phyloP scores from a whole-genome alignment of 2,888 invertebrate genomes.

The Hyposoter dolosus region DNA sequence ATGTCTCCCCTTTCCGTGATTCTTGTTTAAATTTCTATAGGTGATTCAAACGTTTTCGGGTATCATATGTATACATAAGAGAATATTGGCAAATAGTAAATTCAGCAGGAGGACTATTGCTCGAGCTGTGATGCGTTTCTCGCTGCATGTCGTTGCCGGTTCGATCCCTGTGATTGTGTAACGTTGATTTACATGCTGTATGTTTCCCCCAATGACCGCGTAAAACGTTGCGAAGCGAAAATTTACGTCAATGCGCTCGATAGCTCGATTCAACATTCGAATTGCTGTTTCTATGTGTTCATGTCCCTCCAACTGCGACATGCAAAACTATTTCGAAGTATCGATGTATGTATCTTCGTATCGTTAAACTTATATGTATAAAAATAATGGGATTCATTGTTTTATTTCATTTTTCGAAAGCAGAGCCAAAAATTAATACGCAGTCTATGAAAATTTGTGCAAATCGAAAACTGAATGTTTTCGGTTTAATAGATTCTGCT shows the following conservation, averaged over 20 bases:
- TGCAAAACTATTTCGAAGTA: background rate
- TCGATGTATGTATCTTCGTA: background rate
- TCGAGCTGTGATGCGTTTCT: constrained; percentile 28
- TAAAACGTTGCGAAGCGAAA: constrained; percentile 53
- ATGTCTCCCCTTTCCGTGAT: background rate
- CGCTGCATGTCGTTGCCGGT: background rate
- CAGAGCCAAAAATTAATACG: too few relatives aligned
- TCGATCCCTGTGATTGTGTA: constrained; percentile 7
- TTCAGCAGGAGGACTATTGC: constrained; percentile 70
- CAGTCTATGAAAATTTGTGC: too few relatives aligned
- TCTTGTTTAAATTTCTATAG: background rate
- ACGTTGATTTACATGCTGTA: constrained; percentile 55
- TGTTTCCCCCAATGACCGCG: constrained; percentile 37
- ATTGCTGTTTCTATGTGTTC: constrained; percentile 1
- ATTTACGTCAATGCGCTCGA: constrained; percentile 31
- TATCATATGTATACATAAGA: constrained; percentile 67
- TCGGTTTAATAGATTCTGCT: too few relatives aligned
- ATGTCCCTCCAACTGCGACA: constrained; percentile 18
- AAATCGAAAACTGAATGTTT: too few relatives aligned
- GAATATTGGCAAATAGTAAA: constrained; percentile 74
- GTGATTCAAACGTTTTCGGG: constrained; percentile 27
- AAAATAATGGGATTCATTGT: background rate
- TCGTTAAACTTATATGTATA: background rate
- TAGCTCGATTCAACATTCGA: constrained; percentile 29
- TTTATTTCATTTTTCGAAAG: too few relatives aligned